phyloP scores from a whole-genome alignment of 2,113 vertebrate genomes.

The Diphyllodes magnificus region DNA sequence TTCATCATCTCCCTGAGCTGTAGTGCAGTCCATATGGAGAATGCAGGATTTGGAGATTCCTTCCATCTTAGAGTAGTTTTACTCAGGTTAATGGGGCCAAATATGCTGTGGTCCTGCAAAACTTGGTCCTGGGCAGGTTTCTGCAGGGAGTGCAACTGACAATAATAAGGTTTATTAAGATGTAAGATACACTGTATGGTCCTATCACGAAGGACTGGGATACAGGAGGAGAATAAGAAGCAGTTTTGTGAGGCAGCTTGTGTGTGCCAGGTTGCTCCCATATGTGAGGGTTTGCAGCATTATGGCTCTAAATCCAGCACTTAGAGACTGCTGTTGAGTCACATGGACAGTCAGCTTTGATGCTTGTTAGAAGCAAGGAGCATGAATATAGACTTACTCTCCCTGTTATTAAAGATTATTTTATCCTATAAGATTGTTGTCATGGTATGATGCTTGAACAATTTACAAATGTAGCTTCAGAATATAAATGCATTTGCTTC shows the following conservation, averaged over 20 bases:
- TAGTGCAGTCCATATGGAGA: neutral
- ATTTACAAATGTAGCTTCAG: conserved; percentile 9
- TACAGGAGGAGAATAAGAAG: neutral
- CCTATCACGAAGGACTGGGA: neutral
- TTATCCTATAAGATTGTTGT: conserved; percentile 39
- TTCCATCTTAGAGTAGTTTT: neutral
- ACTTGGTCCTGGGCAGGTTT: neutral
- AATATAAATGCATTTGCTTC: conserved; percentile 6
- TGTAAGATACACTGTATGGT: neutral
- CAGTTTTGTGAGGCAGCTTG: neutral
- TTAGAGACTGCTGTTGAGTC: neutral
- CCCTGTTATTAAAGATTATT: conserved; percentile 52
- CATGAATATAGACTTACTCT: conserved; percentile 10
- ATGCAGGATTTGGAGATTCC: neutral
- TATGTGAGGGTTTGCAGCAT: neutral
- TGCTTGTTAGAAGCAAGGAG: conserved; percentile 26
- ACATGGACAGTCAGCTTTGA: neutral
- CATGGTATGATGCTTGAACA: neutral
- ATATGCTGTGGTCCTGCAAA: neutral
- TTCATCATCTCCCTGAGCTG: neutral
- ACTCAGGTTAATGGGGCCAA: neutral
- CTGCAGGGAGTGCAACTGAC: neutral
- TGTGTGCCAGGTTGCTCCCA: neutral
- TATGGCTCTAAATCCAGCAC: neutral
- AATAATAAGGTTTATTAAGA: neutral